Evolutionary conservation across 2,797 vertebrate genomes (phyloP), one percentile per base, ranked within the genome.

Genomic region (Glyptemys insculpta): DNA sequence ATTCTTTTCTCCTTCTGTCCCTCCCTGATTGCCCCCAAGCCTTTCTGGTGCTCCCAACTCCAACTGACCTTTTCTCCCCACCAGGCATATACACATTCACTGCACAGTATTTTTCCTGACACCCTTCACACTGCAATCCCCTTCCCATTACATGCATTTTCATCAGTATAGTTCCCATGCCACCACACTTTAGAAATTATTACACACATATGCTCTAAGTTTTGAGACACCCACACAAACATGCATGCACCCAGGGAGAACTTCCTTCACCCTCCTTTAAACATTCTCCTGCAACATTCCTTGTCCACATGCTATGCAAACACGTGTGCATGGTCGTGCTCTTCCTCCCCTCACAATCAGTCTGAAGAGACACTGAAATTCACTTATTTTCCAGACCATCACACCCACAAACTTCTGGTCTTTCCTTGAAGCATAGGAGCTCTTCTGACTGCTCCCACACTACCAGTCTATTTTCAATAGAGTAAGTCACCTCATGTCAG

Each of bases 11-110:
- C 7, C 0, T 44, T 89, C 54, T 15, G 12, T 83, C 41, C 89
- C 82, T 92, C 62, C 23, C 29, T 72, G 5, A 1, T n/a, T 94
- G 87, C 83, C 87, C 92, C 53, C 29, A 85, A 49, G 94, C 91
- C 59, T 84, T 79, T 82, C 81, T 80, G 44, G 25, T 76, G 89
- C 88, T 92, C 80, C 90, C 83, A 82, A 65, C 11, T 88, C 53
- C 86, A 89, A 57, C 18, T 88, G 56, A 85, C 84, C 57, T 72
- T 78, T 94, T 50, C 78, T 94, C 62, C 76, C 56, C 49, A 87
- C 50, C 88, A 88, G 76, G 44, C 25, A 65, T 47, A 31, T 90
- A 94, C n/a, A 94, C 88, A 62, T 85, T 82, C n/a, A 65, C 15
- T 52, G 47, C 25, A 49, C 72, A 44, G 4, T 65, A 1, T 94